A percentile compares a stretch with the other conserved stretches of the same genome.
phyloP scores from a whole-genome alignment of 2,113 vertebrate species.

The Romanogobio albipinnatus region DNA sequence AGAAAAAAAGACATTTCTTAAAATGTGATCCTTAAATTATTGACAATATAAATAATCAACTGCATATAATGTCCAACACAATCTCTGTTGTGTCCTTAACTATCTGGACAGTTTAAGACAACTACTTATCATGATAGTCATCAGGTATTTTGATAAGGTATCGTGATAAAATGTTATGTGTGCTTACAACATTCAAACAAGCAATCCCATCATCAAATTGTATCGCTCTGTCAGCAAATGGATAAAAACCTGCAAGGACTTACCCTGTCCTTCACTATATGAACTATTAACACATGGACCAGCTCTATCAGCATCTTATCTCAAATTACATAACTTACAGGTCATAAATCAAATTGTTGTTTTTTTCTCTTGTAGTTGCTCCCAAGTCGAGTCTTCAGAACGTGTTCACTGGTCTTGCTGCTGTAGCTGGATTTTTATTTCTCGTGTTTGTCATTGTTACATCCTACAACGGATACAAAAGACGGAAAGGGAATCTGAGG shows the following conservation, averaged over 20 bases:
- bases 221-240: neutral
- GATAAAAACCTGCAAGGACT: neutral
- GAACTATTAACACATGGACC: neutral
- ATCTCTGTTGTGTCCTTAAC: neutral
- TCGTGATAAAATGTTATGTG: neutral
- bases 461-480: conserved; percentile 47
- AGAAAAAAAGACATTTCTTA: neutral
- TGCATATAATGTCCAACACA: neutral
- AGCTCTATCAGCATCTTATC: conserved; percentile 2
- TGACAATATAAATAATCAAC: neutral
- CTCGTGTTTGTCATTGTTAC: conserved; percentile 53
- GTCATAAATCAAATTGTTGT: neutral
- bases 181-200: neutral
- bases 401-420: conserved; percentile 50
- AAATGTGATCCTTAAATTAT: neutral
- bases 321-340: neutral
- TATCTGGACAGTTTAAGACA: conserved; percentile 12
- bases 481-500: conserved; percentile 8
- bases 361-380: conserved; percentile 19
- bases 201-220: no score
- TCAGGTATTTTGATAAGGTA: conserved; percentile 19
- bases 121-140: neutral
- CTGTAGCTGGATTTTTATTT: conserved; percentile 56
- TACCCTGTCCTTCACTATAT: conserved; percentile 1
- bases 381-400: neutral